Conservation (phyloP, 2,113 vertebrate species). For the Haliaeetus leucogaster region DNA sequence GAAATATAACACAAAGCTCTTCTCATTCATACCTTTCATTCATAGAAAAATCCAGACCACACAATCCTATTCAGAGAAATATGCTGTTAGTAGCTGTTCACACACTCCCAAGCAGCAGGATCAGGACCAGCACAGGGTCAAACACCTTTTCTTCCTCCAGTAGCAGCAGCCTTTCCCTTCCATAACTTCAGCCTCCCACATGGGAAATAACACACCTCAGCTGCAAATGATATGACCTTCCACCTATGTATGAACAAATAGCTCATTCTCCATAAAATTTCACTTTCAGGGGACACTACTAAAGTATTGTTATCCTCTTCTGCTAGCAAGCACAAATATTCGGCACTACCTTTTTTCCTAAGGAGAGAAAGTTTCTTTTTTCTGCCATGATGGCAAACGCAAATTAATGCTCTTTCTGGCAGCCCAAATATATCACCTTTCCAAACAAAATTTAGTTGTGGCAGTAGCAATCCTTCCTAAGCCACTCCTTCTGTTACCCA, state of each 20-base stretch:
- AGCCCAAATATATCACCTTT: neutral
- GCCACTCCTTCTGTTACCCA: neutral
- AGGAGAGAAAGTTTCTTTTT: neutral
- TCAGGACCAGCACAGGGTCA: neutral
- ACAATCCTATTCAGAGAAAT: neutral
- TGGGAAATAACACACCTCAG: neutral
- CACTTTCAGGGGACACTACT: neutral
- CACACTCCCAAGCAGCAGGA: neutral
- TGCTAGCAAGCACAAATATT: neutral
- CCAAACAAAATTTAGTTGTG: neutral
- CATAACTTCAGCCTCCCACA: neutral
- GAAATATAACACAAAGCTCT: neutral
- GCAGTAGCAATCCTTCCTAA: neutral
- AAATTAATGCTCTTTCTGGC: neutral
- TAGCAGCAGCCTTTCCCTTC: neutral
- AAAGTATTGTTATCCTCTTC: neutral
- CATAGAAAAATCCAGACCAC: neutral
- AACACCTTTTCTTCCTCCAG: neutral
- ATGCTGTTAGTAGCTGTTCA: neutral
- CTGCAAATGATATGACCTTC: neutral
- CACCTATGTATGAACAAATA: neutral
- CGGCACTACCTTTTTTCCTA: neutral
- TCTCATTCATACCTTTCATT: neutral
- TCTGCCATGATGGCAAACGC: neutral
- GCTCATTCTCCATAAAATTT: neutral